Percentiles rank a stretch among this genome's conserved stretches.
Evolutionary conservation across 2,797 vertebrate genomes (phyloP).

Genomic region (Perodicticus potto): DNA sequence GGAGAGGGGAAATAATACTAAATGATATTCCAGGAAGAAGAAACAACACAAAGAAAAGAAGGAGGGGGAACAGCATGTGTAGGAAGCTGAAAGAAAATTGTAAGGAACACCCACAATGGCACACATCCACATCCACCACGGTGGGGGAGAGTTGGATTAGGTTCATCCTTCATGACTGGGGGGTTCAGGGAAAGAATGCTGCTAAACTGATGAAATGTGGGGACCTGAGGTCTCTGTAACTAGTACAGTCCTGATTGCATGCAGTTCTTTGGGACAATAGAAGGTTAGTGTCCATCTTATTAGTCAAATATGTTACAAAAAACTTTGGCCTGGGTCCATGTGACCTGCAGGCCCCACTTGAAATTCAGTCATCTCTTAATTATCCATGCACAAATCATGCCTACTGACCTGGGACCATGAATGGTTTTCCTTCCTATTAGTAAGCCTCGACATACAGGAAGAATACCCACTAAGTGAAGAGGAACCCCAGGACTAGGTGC

Average conservation of each 20-base stretch:
- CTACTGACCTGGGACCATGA: not conserved
- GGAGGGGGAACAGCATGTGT: not conserved
- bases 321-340: not conserved
- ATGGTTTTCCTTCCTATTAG: not conserved
- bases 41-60: conserved; percentile 8
- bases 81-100: conserved; percentile 3
- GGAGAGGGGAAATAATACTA: not conserved
- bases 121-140: too few relatives aligned
- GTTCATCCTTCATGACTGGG: not conserved
- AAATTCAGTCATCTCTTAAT: conserved; percentile 31
- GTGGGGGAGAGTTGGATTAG: not conserved
- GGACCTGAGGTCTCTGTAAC: not conserved
- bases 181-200: not conserved
- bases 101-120: not conserved
- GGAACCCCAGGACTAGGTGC: not conserved
- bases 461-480: not conserved
- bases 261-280: conserved; percentile 21
- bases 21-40: not conserved
- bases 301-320: not conserved
- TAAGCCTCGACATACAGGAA: not conserved
- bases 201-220: not conserved
- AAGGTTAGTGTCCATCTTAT: conserved; percentile 2
- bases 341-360: not conserved
- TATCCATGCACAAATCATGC: conserved; percentile 3
- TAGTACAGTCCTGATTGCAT: not conserved